phyloP scores from a whole-genome alignment of 2,113 vertebrate species.

The Podarcis cretensis region DNA sequence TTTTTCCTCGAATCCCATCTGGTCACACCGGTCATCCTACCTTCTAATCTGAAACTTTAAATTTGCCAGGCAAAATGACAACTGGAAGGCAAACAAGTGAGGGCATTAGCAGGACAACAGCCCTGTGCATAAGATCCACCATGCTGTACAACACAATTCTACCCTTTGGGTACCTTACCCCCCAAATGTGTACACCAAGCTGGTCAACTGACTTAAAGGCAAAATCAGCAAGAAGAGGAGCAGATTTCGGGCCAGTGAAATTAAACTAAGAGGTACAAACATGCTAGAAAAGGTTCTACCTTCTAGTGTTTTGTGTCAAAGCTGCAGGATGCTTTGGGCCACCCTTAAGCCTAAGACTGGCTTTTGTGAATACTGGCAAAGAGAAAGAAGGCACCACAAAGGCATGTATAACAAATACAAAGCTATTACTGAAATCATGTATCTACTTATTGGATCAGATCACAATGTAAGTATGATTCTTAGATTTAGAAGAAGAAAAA shows the following conservation, averaged over 20 bases:
- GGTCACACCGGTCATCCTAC: background rate
- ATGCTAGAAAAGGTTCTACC: slow-evolving; percentile 23
- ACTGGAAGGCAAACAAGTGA: background rate
- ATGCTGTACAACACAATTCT: background rate
- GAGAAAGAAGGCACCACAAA: slow-evolving; percentile 59
- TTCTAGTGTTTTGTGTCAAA: slow-evolving; percentile 14
- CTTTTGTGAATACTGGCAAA: slow-evolving; percentile 45
- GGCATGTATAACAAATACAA: slow-evolving; percentile 44
- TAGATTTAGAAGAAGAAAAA: background rate
- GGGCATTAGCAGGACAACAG: background rate
- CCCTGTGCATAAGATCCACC: too few species aligned
- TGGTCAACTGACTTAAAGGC: background rate
- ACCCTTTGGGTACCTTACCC: background rate
- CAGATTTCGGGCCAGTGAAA: background rate
- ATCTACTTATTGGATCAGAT: slow-evolving; percentile 27
- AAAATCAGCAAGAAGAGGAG: background rate
- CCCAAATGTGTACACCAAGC: background rate
- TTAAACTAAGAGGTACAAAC: background rate
- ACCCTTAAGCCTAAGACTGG: background rate
- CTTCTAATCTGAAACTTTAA: background rate
- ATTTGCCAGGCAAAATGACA: background rate
- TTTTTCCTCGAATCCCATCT: background rate
- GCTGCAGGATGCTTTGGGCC: background rate
- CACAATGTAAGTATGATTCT: slow-evolving; percentile 60
- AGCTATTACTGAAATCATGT: slow-evolving; percentile 31